These are phyloP conservation scores for Papilio machaon DNA, from an alignment of 1,140 invertebrate species.

Conservation along the genomic window DNA sequence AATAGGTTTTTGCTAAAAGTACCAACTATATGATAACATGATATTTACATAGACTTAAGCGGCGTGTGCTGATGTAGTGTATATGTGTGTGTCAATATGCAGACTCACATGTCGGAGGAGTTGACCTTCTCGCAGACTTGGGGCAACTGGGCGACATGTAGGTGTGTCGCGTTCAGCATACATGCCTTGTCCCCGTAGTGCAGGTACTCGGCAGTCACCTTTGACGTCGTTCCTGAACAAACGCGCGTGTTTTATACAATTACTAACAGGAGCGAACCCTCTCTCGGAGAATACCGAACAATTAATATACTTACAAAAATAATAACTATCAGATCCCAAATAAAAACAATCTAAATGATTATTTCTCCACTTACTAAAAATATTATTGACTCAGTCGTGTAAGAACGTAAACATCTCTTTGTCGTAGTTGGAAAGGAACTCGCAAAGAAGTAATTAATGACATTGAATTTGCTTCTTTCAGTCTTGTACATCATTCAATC, in stretches of 20 bases:
- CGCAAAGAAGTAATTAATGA: neutral
- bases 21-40: too few relatives aligned
- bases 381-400: neutral
- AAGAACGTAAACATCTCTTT: neutral
- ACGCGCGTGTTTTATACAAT: neutral
- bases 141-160: conserved; percentile 82
- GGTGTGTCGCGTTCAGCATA: conserved; percentile 86
- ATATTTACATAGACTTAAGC: too few relatives aligned
- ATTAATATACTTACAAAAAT: too few relatives aligned
- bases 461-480: neutral
- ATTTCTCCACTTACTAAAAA: neutral
- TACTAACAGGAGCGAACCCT: neutral
- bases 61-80: neutral
- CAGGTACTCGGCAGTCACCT: conserved; percentile 90
- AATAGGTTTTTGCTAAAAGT: too few relatives aligned
- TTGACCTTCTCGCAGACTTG: conserved; percentile 85
- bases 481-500: neutral
- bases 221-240: conserved; percentile 83
- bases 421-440: neutral
- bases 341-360: neutral
- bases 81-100: neutral
- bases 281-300: too few relatives aligned
- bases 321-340: neutral
- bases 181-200: conserved; percentile 95
- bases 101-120: conserved; percentile 84